These are phyloP conservation scores for Apogon hyalosoma DNA, from an alignment of 2,797 vertebrate species.

Conservation along the genomic window DNA sequence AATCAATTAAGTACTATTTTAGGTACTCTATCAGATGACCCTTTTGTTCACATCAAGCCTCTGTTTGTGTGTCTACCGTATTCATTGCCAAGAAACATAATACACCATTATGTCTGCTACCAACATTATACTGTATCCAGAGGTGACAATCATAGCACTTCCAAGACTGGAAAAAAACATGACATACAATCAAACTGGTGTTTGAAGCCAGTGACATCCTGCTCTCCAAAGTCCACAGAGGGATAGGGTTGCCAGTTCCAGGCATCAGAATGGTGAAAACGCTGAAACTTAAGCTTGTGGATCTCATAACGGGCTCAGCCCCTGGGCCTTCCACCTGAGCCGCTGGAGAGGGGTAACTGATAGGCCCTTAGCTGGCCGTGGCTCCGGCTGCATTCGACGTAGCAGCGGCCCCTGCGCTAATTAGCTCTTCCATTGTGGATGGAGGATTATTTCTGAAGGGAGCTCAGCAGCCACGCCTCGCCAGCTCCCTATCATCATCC, in stretches of 20 bases:
- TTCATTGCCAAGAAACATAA: constrained; percentile 58
- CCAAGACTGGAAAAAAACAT: constrained; percentile 54
- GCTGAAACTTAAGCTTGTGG: constrained; percentile 82
- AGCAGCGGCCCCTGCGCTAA: constrained; percentile 69
- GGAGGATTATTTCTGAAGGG: constrained; percentile 74
- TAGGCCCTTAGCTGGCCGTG: constrained; percentile 66
- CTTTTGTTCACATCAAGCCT: constrained; percentile 31
- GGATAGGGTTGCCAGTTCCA: constrained; percentile 81
- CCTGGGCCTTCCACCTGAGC: constrained; percentile 77
- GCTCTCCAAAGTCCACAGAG: constrained; percentile 70
- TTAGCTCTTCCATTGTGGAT: constrained; percentile 79
- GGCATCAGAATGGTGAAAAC: constrained; percentile 84
- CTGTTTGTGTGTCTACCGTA: constrained; percentile 25
- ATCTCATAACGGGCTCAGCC: constrained; percentile 82
- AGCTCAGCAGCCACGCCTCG: constrained; percentile 55
- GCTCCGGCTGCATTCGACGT: constrained; percentile 59
- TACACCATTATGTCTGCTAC: constrained; percentile 33
- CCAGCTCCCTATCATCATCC: constrained; percentile 61
- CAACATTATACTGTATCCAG: constrained; percentile 38
- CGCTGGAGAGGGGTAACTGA: constrained; percentile 81
- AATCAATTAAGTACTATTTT: constrained; percentile 15
- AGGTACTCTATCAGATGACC: constrained; percentile 41
- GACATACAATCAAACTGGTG: constrained; percentile 74
- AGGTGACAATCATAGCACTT: constrained; percentile 71
- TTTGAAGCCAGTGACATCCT: constrained; percentile 79